Evolutionary conservation across 2,888 invertebrate genomes (phyloP).

Genomic region (Campoplex nolae): DNA sequence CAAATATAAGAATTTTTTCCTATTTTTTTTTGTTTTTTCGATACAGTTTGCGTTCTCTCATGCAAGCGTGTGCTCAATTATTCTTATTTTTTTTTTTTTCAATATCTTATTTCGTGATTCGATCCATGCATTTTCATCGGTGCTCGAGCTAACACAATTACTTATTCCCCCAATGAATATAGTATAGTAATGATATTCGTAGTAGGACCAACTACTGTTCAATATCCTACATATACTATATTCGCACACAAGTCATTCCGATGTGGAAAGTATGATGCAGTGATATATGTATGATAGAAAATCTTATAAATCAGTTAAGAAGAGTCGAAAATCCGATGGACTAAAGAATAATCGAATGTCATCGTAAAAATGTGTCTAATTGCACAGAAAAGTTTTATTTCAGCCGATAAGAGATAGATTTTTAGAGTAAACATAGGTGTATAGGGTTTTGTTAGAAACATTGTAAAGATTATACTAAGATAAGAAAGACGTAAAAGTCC

Average conservation of each 20-base stretch:
- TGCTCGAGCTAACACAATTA: constrained; percentile 79
- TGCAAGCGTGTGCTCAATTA: constrained; percentile 78
- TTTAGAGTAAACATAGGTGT: background rate
- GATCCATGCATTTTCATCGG: constrained; percentile 76
- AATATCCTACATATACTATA: constrained; percentile 53
- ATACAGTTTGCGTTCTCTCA: constrained; percentile 71
- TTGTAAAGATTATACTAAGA: background rate
- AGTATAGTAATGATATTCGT: constrained; percentile 49
- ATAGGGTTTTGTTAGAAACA: background rate
- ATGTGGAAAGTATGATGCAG: constrained; percentile 63
- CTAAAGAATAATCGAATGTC: constrained; percentile 33
- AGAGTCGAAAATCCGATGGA: constrained; percentile 4
- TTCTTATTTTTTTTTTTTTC: constrained; percentile 69
- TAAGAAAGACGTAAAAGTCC: background rate
- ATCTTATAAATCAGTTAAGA: no score
- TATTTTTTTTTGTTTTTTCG: constrained; percentile 50
- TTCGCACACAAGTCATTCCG: constrained; percentile 66
- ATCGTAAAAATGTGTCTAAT: background rate
- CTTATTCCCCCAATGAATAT: constrained; percentile 60
- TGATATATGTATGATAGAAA: constrained; percentile 37
- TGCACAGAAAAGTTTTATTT: background rate
- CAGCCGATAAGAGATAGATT: background rate
- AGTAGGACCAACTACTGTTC: constrained; percentile 29
- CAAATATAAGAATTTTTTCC: constrained; percentile 74
- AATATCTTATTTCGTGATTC: constrained; percentile 62